Base-by-base conservation (phyloP, 2,113 vertebrate genomes). In the Epinephelus lanceolatus region DNA sequence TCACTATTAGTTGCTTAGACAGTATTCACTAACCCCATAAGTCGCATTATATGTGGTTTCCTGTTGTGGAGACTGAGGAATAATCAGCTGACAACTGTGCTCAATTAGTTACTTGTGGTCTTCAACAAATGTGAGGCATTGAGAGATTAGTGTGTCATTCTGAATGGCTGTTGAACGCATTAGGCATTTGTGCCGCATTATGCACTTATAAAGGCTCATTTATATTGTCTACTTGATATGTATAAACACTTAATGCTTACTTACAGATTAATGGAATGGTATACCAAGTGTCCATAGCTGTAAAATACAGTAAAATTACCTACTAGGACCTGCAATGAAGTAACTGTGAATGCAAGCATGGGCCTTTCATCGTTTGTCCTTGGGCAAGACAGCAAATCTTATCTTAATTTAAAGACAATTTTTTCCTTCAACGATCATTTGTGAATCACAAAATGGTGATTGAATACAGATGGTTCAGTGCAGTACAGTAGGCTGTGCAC, bases 131-230 rank as follows among this genome's bases (percentile, higher is more conserved):
- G n/a, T 37, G 8, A 78, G 9, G 6, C 17, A 30, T 4, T 53
- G 3, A 62, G 9, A 56, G 21, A 33, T 76, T 73, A 65, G n/a
- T 77, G 51, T 85, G 52, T 75, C 68, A 73, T 47, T 60, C 17
- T 9, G 14, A 10, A 49, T 2, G 7, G 21, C 18, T 79, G n/a
- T n/a, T 9, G 2, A 56, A 33, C 65, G 17, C 63, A 45, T 75
- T 71, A 37, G 14, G 13, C 14, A 77, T 72, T 66, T 76, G 51
- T 78, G 18, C 11, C 42, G 60, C 37, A 49, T 68, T 30, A 57
- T 19, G 30, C 63, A 52, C 45, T 56, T 76, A 33, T 17, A 23
- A n/a, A 40, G 67, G 8, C 7, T 2, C 25, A 18, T 42, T 1
- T 52, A 18, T 30, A 19, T 49, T 37, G 45, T 37, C 11, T 27